phyloP scores from a whole-genome alignment of 2,888 invertebrate species.

The Scaptomyza parva region DNA sequence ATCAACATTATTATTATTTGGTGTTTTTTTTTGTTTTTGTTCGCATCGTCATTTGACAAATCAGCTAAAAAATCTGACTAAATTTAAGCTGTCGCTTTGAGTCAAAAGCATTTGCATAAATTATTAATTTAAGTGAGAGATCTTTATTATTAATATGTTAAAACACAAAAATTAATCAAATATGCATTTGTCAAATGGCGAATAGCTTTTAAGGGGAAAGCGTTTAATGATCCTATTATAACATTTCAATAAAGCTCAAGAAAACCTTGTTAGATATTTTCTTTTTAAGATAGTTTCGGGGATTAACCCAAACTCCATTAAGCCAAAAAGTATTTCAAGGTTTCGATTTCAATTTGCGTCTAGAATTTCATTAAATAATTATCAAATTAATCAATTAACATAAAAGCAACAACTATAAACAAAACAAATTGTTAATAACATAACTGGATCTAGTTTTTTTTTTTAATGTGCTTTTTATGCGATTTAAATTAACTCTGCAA shows the following conservation, averaged over 20 bases:
- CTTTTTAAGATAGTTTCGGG: too few relatives aligned
- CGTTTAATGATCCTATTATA: too few relatives aligned
- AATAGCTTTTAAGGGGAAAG: not conserved
- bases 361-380: constrained; percentile 51
- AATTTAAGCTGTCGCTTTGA: constrained; percentile 58
- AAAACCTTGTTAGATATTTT: too few relatives aligned
- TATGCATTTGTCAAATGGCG: constrained; percentile 9
- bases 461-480: constrained; percentile 63
- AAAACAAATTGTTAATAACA: constrained; percentile 29
- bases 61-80: constrained; percentile 35
- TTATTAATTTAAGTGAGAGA: constrained; percentile 34
- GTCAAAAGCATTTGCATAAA: constrained; percentile 67
- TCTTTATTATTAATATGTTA: constrained; percentile 40
- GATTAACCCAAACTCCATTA: not conserved
- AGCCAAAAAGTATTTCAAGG: constrained; percentile 38
- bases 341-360: constrained; percentile 29
- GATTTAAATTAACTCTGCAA: constrained; percentile 63
- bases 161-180: constrained; percentile 18
- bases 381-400: constrained; percentile 64
- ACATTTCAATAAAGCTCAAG: not conserved
- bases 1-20: constrained; percentile 46
- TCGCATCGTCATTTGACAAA: constrained; percentile 46
- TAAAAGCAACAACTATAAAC: constrained; percentile 41
- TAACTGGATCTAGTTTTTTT: constrained; percentile 35
- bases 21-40: constrained; percentile 22